Evolutionary conservation across 2,797 vertebrate genomes (phyloP).

Genomic region (Mastacembelus armatus): DNA sequence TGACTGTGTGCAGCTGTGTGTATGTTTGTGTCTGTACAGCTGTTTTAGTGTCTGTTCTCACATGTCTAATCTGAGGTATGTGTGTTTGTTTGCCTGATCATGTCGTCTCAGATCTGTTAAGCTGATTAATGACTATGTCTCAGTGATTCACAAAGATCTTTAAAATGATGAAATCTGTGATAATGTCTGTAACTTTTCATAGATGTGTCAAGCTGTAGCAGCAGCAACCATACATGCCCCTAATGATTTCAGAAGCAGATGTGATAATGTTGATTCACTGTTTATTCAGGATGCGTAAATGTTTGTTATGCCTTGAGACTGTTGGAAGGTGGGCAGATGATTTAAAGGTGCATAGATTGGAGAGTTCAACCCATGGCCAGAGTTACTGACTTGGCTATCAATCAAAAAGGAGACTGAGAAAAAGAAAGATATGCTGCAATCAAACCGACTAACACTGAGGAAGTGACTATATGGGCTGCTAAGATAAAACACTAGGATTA

Average conservation of each 20-base stretch:
- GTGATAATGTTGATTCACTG: slow-evolving; percentile 15
- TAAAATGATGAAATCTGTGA: slow-evolving; percentile 40
- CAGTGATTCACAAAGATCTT: slow-evolving; percentile 37
- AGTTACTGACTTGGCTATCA: too few relatives aligned
- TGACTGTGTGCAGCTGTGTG: slow-evolving; percentile 36
- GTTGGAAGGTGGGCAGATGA: slow-evolving; percentile 56
- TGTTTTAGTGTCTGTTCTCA: slow-evolving; percentile 39
- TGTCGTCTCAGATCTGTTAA: slow-evolving; percentile 35
- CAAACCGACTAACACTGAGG: too few relatives aligned
- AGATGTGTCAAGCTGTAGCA: too few relatives aligned
- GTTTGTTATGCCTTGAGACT: slow-evolving; percentile 6
- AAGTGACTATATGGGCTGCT: too few relatives aligned
- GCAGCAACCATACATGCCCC: too few relatives aligned
- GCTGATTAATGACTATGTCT: slow-evolving; percentile 55
- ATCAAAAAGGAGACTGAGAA: too few relatives aligned
- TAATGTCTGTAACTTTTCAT: slow-evolving; percentile 21
- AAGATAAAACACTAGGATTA: too few relatives aligned
- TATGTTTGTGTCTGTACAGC: slow-evolving; percentile 39
- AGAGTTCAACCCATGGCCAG: slow-evolving; percentile 78
- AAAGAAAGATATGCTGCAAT: too few relatives aligned
- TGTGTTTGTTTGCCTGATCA: slow-evolving; percentile 35
- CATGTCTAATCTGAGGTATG: slow-evolving; percentile 8
- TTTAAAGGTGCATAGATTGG: slow-evolving; percentile 80
- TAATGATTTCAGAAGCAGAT: too few relatives aligned
- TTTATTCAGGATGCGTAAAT: background rate